Percentiles rank a stretch among this genome's conserved stretches.
Conservation (phyloP, 2,888 invertebrate species). For the Ypsolopha scabrella region DNA sequence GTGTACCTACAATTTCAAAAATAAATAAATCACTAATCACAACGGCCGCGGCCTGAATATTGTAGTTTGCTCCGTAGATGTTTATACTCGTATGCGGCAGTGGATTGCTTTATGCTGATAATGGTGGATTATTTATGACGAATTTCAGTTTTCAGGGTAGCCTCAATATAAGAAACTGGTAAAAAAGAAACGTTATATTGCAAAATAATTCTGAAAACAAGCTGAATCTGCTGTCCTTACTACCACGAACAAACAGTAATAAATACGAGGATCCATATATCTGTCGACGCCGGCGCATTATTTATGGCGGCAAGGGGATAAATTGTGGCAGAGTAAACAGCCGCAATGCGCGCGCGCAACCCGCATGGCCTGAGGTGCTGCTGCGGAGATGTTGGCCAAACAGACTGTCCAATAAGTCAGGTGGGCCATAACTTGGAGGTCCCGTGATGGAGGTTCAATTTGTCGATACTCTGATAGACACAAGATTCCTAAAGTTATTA, state of each 20-base stretch:
- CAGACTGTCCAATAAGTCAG: not conserved
- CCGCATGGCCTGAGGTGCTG: slow-evolving; percentile 6
- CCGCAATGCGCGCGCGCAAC: slow-evolving; percentile 10
- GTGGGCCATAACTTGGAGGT: not conserved
- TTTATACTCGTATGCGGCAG: no score
- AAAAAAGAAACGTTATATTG: not conserved
- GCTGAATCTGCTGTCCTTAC: slow-evolving; percentile 25
- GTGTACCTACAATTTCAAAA: no score
- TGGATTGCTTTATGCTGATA: no score
- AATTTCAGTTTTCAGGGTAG: no score
- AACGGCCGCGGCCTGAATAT: no score
- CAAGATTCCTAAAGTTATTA: no score
- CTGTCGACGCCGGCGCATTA: slow-evolving; percentile 50
- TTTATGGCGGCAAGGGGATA: slow-evolving; percentile 45
- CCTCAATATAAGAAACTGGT: no score
- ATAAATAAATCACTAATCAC: no score
- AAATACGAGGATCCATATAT: slow-evolving; percentile 58
- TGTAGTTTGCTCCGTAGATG: no score
- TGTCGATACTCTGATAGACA: not conserved
- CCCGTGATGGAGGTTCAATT: not conserved
- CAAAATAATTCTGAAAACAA: not conserved
- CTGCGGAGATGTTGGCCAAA: not conserved
- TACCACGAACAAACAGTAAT: slow-evolving; percentile 43
- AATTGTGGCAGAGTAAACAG: slow-evolving; percentile 55
- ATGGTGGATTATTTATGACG: not conserved